Conservation (phyloP, 1,140 invertebrate genomes). For the Chlorops oryzae region DNA sequence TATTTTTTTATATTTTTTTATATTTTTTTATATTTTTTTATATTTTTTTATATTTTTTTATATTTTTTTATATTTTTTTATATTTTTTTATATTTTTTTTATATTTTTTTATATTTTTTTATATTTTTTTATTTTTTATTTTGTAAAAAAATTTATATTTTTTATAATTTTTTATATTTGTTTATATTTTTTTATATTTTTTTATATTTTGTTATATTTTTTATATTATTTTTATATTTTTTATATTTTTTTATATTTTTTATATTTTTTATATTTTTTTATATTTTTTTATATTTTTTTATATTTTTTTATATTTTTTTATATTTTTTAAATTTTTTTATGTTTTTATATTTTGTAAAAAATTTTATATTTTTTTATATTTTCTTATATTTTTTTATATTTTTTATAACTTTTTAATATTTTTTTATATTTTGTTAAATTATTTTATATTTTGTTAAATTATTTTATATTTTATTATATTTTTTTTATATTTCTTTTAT, state of each 20-base stretch:
- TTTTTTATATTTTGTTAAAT: no score
- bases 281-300: constrained; percentile 1
- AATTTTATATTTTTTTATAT: no score
- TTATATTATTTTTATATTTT: constrained; percentile 10
- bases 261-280: constrained; percentile 13
- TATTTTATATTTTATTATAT: no score
- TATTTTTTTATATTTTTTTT: background rate
- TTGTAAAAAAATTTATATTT: background rate
- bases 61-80: constrained; percentile 20
- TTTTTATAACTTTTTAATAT: no score
- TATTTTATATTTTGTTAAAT: no score
- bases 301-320: constrained; percentile 14
- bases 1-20: constrained; percentile 7
- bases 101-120: background rate
- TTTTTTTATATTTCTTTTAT: no score
- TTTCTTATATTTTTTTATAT: no score
- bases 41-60: constrained; percentile 13
- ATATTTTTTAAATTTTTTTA: no score
- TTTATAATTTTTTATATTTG: background rate
- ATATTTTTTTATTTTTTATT: background rate
- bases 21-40: background rate
- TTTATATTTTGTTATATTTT: background rate
- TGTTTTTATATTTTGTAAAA: constrained; percentile 26
- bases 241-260: background rate
- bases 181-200: background rate